Percentiles rank a stretch among this genome's conserved stretches.
Evolutionary conservation across 1,140 invertebrate species (phyloP).

Genomic region (Anadara kagoshimensis): DNA sequence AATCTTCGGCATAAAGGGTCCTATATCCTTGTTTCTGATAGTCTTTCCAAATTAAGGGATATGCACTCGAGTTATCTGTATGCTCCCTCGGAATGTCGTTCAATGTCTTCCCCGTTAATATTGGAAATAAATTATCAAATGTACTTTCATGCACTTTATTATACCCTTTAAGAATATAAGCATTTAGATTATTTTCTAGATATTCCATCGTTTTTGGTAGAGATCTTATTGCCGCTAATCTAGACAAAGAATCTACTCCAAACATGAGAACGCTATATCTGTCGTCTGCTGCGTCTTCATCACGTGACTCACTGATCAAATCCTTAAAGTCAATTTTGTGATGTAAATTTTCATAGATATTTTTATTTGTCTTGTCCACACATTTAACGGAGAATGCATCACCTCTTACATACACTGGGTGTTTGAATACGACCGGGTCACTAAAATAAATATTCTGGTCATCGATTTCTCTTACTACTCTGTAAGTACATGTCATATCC

Average conservation of each 20-base stretch:
- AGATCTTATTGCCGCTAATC: conserved; percentile 87
- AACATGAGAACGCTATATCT: conserved; percentile 81
- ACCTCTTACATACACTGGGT: conserved; percentile 63
- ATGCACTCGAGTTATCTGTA: conserved; percentile 67
- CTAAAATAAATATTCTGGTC: conserved; percentile 64
- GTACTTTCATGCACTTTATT: conserved; percentile 61
- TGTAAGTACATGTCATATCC: conserved; percentile 62
- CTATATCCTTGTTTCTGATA: conserved; percentile 72
- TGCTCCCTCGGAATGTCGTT: conserved; percentile 12
- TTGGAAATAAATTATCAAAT: conserved; percentile 24
- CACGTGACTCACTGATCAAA: conserved; percentile 29
- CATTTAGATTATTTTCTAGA: conserved; percentile 70
- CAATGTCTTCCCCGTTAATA: conserved; percentile 25
- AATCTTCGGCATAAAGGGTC: conserved; percentile 76
- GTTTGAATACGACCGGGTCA: conserved; percentile 46
- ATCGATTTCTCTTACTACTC: conserved; percentile 12
- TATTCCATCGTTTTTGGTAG: conserved; percentile 83
- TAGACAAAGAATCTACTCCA: conserved; percentile 89
- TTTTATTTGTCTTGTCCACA: conserved; percentile 65
- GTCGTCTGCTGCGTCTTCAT: conserved; percentile 13
- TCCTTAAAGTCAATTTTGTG: conserved; percentile 30
- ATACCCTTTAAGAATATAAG: conserved; percentile 63
- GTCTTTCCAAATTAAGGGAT: conserved; percentile 76
- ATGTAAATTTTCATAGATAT: conserved; percentile 51
- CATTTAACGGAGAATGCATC: conserved; percentile 73